Conservation (phyloP, 2,113 vertebrate species). For the Petrocephalus zakoni region DNA sequence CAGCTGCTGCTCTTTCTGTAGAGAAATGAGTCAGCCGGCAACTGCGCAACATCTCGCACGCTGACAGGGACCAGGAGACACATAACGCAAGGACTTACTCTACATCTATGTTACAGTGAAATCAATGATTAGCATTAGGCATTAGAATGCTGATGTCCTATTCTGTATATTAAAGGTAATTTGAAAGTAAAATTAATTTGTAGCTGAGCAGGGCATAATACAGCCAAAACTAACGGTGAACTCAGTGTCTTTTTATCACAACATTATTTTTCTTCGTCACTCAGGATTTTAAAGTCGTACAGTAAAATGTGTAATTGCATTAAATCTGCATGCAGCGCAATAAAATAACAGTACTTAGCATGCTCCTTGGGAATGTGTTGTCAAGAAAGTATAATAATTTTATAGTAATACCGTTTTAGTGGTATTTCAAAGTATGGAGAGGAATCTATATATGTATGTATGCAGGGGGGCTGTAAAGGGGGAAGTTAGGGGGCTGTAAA, state of each 20-base stretch:
- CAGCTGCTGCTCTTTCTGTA: neutral
- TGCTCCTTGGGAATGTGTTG: neutral
- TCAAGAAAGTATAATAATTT: neutral
- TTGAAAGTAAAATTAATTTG: neutral
- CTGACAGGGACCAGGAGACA: neutral
- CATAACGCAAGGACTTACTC: neutral
- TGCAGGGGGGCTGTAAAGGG: too few relatives aligned
- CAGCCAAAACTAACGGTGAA: neutral
- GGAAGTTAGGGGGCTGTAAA: too few relatives aligned
- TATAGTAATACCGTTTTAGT: too few relatives aligned
- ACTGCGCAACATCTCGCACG: neutral
- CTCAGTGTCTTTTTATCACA: neutral
- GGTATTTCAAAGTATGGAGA: too few relatives aligned
- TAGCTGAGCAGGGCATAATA: neutral
- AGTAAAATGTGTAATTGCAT: neutral
- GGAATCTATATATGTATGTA: too few relatives aligned
- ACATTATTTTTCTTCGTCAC: neutral
- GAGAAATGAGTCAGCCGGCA: slow-evolving; percentile 12
- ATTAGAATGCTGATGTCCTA: neutral
- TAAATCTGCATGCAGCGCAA: neutral
- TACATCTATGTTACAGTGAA: neutral
- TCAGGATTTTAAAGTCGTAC: neutral
- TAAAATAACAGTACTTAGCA: neutral
- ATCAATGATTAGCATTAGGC: neutral
- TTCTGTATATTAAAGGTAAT: neutral